Percentiles rank a stretch among this genome's conserved stretches.
These are phyloP conservation scores for Eutolmus rufibarbis DNA, from an alignment of 2,888 invertebrate genomes.

Conservation along the genomic window DNA sequence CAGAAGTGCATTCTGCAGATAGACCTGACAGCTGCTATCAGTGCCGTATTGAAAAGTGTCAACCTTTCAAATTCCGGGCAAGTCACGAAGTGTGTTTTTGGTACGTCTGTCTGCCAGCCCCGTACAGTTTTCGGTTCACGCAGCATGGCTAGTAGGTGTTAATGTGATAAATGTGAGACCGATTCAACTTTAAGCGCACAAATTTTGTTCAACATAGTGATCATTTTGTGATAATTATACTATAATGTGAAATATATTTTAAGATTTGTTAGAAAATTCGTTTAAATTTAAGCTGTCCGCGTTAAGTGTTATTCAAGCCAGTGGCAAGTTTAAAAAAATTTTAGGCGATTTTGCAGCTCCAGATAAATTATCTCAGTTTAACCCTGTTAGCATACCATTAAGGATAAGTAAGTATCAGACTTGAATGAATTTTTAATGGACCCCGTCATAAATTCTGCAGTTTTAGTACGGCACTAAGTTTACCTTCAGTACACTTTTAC, in stretches of 20 bases:
- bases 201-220: slow-evolving; percentile 33
- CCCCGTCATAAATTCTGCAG: not conserved
- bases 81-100: not conserved
- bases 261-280: slow-evolving; percentile 21
- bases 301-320: not conserved
- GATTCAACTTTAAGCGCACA: slow-evolving; percentile 32
- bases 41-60: not conserved
- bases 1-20: not conserved
- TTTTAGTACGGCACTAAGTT: not conserved
- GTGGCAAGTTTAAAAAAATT: not conserved
- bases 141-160: not conserved
- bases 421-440: not conserved
- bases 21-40: slow-evolving; percentile 12
- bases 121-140: not conserved
- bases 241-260: slow-evolving; percentile 32
- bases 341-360: not conserved
- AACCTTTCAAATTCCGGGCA: not conserved
- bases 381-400: not conserved
- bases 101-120: not conserved
- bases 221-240: slow-evolving; percentile 35
- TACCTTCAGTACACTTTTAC: no score
- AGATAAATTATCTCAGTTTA: not conserved
- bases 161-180: slow-evolving; percentile 24
- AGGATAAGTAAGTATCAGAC: not conserved
- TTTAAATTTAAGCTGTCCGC: not conserved